Percentiles rank a stretch among this genome's conserved stretches.
Conservation (phyloP, 2,797 vertebrate species). For the Diplodus puntazzo region DNA sequence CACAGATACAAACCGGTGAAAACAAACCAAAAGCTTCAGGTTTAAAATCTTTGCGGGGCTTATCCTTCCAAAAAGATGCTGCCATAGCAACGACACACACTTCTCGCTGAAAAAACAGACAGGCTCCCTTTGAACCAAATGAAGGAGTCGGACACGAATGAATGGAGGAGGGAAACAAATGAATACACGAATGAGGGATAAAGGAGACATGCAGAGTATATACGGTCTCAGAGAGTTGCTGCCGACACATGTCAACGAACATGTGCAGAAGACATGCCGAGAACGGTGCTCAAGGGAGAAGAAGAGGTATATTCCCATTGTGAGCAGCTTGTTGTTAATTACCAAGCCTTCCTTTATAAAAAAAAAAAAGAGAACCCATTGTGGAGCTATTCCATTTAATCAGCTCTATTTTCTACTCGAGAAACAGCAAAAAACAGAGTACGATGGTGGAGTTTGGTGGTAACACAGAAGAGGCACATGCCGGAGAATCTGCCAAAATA, state of each 20-base stretch:
- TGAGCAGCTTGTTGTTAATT: conserved; percentile 51
- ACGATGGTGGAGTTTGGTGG: background rate
- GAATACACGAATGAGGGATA: conserved; percentile 37
- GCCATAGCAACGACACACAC: conserved; percentile 64
- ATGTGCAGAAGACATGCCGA: conserved; percentile 9
- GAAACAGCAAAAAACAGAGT: background rate
- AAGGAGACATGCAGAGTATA: conserved; percentile 26
- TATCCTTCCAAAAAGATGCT: conserved; percentile 52
- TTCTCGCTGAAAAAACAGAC: background rate
- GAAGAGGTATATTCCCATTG: conserved; percentile 15
- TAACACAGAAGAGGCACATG: background rate
- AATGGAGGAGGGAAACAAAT: conserved; percentile 47
- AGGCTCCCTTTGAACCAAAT: conserved; percentile 54
- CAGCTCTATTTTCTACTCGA: conserved; percentile 6
- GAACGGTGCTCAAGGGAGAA: background rate
- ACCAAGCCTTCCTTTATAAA: conserved; percentile 6
- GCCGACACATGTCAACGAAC: conserved; percentile 21
- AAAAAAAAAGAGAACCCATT: conserved; percentile 12
- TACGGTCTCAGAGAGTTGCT: background rate
- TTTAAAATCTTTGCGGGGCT: conserved; percentile 41
- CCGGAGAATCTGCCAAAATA: background rate
- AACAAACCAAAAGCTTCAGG: conserved; percentile 20
- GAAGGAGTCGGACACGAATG: conserved; percentile 42
- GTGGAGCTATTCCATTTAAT: conserved; percentile 9
- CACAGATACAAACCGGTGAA: background rate